Evolutionary conservation across 1,140 invertebrate species (phyloP).

Genomic region (Zaprionus gabonicus): DNA sequence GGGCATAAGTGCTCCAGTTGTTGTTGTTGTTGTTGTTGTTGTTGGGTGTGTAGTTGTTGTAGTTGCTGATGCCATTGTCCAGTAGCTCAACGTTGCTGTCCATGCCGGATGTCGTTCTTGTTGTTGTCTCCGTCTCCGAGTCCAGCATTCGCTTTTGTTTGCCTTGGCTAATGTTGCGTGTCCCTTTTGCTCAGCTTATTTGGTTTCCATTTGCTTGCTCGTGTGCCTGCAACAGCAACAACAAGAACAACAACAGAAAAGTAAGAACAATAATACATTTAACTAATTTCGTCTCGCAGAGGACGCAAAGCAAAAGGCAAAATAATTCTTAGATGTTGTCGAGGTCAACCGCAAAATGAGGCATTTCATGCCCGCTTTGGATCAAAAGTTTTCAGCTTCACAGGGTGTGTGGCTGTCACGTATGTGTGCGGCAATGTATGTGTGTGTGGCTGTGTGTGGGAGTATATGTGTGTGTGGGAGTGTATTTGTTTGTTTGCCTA

Average conservation of each 20-base stretch:
- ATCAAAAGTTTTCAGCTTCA: slow-evolving; percentile 40
- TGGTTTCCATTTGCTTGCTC: slow-evolving; percentile 69
- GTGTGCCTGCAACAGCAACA: slow-evolving; percentile 40
- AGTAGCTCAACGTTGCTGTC: slow-evolving; percentile 46
- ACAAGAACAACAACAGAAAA: slow-evolving; percentile 15
- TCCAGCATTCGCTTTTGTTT: slow-evolving; percentile 33
- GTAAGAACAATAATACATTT: slow-evolving; percentile 44
- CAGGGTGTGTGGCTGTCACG: slow-evolving; percentile 8
- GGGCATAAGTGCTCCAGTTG: slow-evolving; percentile 67
- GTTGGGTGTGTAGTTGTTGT: not conserved
- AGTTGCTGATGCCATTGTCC: slow-evolving; percentile 19
- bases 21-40: slow-evolving; percentile 29
- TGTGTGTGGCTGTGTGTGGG: not conserved
- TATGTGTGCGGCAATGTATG: slow-evolving; percentile 23
- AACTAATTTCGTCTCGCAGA: slow-evolving; percentile 54
- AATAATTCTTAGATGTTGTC: slow-evolving; percentile 25
- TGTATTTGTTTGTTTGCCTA: slow-evolving; percentile 31
- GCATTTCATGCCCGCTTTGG: slow-evolving; percentile 56
- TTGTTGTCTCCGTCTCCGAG: slow-evolving; percentile 31
- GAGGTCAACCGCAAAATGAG: slow-evolving; percentile 33
- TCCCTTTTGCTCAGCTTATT: slow-evolving; percentile 57
- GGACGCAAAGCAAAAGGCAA: slow-evolving; percentile 1
- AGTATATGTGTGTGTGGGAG: not conserved
- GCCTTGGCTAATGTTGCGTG: slow-evolving; percentile 66
- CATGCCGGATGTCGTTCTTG: slow-evolving; percentile 38